Conservation (phyloP, 2,113 vertebrate species). For the Romanogobio albipinnatus region DNA sequence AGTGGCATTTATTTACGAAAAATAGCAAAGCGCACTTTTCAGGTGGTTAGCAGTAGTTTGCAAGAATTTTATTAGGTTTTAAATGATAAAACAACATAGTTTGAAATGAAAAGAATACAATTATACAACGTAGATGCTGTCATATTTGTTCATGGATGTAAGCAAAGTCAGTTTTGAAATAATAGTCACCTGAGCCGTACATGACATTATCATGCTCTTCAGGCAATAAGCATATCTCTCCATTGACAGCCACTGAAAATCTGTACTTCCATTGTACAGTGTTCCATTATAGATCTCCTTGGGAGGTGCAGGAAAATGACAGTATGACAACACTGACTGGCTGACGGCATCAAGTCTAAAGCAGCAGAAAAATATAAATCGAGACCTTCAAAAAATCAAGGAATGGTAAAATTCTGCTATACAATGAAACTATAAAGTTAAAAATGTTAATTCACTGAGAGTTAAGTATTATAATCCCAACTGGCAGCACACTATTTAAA, state of each 20-base stretch:
- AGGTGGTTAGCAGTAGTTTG: no score
- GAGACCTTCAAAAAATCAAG: not conserved
- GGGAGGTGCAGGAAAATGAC: not conserved
- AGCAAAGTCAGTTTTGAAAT: not conserved
- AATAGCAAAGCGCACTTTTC: no score
- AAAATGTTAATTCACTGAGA: not conserved
- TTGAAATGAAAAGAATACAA: not conserved
- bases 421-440: not conserved
- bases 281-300: not conserved
- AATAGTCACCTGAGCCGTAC: not conserved
- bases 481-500: not conserved
- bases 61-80: no score
- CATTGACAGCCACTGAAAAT: not conserved
- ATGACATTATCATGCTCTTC: not conserved
- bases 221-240: not conserved
- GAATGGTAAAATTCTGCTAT: not conserved
- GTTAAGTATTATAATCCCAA: constrained; percentile 18
- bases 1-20: no score
- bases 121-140: not conserved
- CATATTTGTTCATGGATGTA: not conserved
- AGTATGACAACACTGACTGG: not conserved
- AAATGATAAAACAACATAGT: no score
- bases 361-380: not conserved
- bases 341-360: not conserved
- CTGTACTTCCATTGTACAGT: not conserved